Evolutionary conservation across 2,113 vertebrate genomes (phyloP).

Genomic region (Solenodon paradoxus): DNA sequence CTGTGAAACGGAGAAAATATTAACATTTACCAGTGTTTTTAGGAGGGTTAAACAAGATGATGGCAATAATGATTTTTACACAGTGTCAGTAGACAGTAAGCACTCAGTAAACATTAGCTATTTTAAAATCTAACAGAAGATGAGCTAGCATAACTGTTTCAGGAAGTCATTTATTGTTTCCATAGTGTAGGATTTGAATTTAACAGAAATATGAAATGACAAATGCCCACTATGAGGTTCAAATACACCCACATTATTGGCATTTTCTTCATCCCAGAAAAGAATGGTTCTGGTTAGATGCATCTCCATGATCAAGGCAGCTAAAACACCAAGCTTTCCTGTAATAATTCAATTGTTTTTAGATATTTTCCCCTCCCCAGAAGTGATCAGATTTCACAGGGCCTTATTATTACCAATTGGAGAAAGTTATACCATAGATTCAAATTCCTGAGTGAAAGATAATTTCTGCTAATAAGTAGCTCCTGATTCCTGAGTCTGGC

Average conservation of each 20-base stretch:
- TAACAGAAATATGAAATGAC: neutral
- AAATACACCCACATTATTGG: neutral
- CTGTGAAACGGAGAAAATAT: neutral
- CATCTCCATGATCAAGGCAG: neutral
- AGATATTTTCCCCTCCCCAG: neutral
- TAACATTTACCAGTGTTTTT: neutral
- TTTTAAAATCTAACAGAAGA: slow-evolving; percentile 30
- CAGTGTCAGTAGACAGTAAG: neutral
- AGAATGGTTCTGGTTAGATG: neutral
- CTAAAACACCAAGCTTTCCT: neutral
- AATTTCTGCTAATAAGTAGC: neutral
- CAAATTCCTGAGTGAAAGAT: neutral
- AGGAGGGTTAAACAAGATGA: neutral
- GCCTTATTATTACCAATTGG: neutral
- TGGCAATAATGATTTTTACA: slow-evolving; percentile 9
- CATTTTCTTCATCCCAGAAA: slow-evolving; percentile 9
- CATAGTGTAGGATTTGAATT: slow-evolving; percentile 18
- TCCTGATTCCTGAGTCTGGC: neutral
- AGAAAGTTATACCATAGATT: neutral
- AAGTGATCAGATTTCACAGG: neutral
- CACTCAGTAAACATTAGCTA: slow-evolving; percentile 59
- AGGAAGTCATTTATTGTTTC: slow-evolving; percentile 47
- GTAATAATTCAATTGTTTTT: neutral
- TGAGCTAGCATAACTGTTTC: slow-evolving; percentile 35
- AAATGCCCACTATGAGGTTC: neutral